Evolutionary conservation across 2,888 invertebrate genomes (phyloP).

Genomic region (Odontocolon sp.): DNA sequence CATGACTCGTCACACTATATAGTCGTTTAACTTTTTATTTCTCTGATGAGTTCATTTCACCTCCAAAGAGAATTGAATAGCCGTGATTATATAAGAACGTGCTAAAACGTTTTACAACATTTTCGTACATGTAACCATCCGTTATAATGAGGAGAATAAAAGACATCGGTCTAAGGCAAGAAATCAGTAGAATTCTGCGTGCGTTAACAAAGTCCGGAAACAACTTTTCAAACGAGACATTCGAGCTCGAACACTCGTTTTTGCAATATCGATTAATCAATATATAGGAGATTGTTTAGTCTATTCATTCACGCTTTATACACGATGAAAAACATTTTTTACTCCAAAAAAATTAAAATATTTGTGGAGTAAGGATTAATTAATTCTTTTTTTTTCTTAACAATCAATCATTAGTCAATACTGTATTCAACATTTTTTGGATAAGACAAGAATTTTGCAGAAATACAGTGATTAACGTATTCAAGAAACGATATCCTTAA

Average conservation of each 20-base stretch:
- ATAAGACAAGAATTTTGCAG: too few species aligned
- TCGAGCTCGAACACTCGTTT: not conserved
- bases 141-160: constrained; percentile 3
- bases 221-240: not conserved
- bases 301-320: too few species aligned
- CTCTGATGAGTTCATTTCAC: not conserved
- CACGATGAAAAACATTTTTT: too few species aligned
- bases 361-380: too few species aligned
- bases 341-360: too few species aligned
- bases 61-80: not conserved
- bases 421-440: too few species aligned
- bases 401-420: too few species aligned
- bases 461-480: too few species aligned
- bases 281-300: not conserved
- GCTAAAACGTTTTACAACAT: not conserved
- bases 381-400: too few species aligned
- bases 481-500: too few species aligned
- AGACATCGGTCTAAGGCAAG: constrained; percentile 28
- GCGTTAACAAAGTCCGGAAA: constrained; percentile 21
- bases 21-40: constrained; percentile 6
- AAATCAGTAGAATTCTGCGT: constrained; percentile 32
- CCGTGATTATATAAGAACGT: too few species aligned
- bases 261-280: not conserved
- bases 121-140: too few species aligned
- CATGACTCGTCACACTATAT: constrained; percentile 11